Percentiles rank a stretch among this genome's conserved stretches.
phyloP scores from a whole-genome alignment of 2,797 vertebrate genomes.

The Fratercula arctica region DNA sequence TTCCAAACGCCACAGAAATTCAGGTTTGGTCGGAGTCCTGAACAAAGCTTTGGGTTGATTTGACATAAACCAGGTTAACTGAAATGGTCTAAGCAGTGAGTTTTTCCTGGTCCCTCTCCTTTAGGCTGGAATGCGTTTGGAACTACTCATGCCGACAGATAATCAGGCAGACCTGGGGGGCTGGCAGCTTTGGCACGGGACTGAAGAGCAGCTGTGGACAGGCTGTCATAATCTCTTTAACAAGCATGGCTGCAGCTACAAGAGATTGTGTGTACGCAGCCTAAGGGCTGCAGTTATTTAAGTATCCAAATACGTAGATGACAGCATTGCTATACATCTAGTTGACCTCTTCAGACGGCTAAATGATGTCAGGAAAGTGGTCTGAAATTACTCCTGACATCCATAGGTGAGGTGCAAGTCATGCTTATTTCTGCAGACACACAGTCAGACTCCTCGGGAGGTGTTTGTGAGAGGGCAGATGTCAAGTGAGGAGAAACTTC shows the following conservation, averaged over 20 bases:
- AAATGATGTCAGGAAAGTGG: neutral
- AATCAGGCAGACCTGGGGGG: neutral
- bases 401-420: neutral
- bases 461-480: neutral
- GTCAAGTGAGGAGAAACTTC: neutral
- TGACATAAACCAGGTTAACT: neutral
- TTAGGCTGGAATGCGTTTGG: neutral
- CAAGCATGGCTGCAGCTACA: neutral
- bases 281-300: neutral
- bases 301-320: neutral
- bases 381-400: neutral
- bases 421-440: neutral
- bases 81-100: neutral
- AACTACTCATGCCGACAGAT: neutral
- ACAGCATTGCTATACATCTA: neutral
- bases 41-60: neutral
- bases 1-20: neutral
- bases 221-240: neutral
- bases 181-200: neutral
- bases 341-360: neutral
- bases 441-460: neutral
- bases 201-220: constrained; percentile 6
- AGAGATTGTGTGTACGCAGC: neutral
- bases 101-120: neutral
- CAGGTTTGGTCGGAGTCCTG: neutral